Evolutionary conservation across 2,113 vertebrate species (phyloP), one percentile per base, ranked within the genome.

Genomic region (Mellivora capensis): DNA sequence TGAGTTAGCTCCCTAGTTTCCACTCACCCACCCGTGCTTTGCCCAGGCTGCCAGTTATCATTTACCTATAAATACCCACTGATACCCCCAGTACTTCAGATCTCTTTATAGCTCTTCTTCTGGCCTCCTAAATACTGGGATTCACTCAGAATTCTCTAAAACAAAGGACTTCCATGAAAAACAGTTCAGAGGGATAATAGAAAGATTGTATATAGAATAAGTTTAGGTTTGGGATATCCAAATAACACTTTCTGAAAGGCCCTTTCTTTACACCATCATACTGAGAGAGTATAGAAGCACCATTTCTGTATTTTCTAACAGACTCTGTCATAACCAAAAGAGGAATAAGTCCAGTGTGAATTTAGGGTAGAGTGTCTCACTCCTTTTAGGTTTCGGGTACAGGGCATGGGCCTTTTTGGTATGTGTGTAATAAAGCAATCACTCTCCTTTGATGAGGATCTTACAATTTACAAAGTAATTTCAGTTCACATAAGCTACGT

Each of bases 111-210:
- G 52, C 94, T 95, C 7, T 93, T 89, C 90, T 83, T 64, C 47
- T 2, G 47, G 31, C 42, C 4, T 64, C 37, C 44, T 4, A 74
- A 81, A 81, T 84, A 29, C 71, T 85, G 39, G 18, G 6, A 37
- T 72, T 91, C 17, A 94, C 18, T 80, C 44, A 54, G 61, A 93
- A 14, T 81, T 89, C 54, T 87, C 62, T 57, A 80, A 93, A 94
- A 95, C 31, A 49, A 90, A 85, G 17, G 8, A 85, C 69, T 97
- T 95, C 54, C 49, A 79, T 67, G 31, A 87, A 90, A 96, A 80
- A 74, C 0, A 94, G 92, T 39, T n/a, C 67, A 67, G 17, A 94
- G 79, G 49, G 85, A 44, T 52, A 81, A 69, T 15, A 81, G 10
- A 81, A 91, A 94, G 79, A 14, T 44, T 87, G 4, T 71, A 52